These are phyloP conservation scores for Blastomussa wellsi DNA, from an alignment of 92 coral and sea anemone genomes.

Conservation along the genomic window DNA sequence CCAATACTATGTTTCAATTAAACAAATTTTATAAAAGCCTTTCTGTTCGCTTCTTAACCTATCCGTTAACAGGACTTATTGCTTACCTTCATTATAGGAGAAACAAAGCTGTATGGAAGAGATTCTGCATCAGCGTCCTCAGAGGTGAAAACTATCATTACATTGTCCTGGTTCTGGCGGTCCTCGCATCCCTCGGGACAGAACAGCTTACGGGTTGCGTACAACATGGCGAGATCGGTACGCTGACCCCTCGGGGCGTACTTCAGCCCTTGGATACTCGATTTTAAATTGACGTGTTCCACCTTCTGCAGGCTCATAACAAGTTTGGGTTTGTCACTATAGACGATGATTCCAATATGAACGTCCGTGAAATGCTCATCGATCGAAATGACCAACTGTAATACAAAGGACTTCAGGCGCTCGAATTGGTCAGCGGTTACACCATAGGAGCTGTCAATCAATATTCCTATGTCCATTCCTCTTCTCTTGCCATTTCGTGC, in stretches of 20 bases:
- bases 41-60: background rate
- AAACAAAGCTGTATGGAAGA: constrained; percentile 3
- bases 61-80: background rate
- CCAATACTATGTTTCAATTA: too few species aligned
- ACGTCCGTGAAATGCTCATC: background rate
- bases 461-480: constrained; percentile 25
- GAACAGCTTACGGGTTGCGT: constrained; percentile 18
- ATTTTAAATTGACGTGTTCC: background rate
- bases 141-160: constrained; percentile 31
- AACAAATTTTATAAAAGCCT: too few species aligned
- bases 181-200: constrained; percentile 15
- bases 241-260: constrained; percentile 30
- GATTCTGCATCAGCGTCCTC: constrained; percentile 14
- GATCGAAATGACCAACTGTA: constrained; percentile 10
- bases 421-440: constrained; percentile 12
- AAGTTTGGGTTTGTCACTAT: constrained; percentile 23
- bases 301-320: constrained; percentile 8
- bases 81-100: constrained; percentile 25
- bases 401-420: background rate
- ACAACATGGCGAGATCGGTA: constrained; percentile 35
- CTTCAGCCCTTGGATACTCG: background rate
- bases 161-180: constrained; percentile 13
- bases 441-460: constrained; percentile 6
- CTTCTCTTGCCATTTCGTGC: background rate
- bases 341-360: constrained; percentile 27